These are phyloP conservation scores for Cotesia glomerata DNA, from an alignment of 1,140 invertebrate species.

Conservation along the genomic window DNA sequence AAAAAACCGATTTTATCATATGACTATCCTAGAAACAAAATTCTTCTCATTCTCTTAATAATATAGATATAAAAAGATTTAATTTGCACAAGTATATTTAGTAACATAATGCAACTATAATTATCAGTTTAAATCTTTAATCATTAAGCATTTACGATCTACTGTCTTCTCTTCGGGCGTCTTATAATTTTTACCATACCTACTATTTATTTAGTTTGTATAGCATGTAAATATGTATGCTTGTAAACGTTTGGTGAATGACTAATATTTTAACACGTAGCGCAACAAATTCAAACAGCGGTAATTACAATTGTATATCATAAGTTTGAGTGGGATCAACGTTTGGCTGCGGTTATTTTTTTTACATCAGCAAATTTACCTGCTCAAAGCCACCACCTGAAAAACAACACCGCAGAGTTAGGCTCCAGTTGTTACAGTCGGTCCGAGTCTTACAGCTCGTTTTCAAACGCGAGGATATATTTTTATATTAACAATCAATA, in stretches of 20 bases:
- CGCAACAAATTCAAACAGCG: too few species aligned
- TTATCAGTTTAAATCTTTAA: slow-evolving; percentile 21
- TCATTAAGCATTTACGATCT: slow-evolving; percentile 14
- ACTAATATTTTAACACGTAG: neutral
- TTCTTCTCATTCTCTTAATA: too few species aligned
- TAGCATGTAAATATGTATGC: neutral
- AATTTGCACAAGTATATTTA: neutral
- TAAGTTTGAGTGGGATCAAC: neutral
- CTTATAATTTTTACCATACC: neutral
- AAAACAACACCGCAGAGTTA: neutral
- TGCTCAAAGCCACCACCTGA: neutral
- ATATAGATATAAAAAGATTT: neutral
- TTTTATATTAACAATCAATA: too few species aligned
- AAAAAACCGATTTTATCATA: too few species aligned
- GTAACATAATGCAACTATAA: neutral
- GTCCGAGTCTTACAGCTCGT: neutral
- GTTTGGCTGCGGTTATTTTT: neutral
- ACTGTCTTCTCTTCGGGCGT: slow-evolving; percentile 20
- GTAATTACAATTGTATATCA: too few species aligned
- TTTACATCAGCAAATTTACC: slow-evolving; percentile 1
- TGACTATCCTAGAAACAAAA: too few species aligned
- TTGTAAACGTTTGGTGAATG: slow-evolving; percentile 3
- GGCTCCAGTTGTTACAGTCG: neutral
- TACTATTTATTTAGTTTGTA: neutral
- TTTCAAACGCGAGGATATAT: neutral